A percentile compares a stretch with the other conserved stretches of the same genome.
Conservation (phyloP, 2,113 vertebrate genomes). For the Epinephelus fuscoguttatus region DNA sequence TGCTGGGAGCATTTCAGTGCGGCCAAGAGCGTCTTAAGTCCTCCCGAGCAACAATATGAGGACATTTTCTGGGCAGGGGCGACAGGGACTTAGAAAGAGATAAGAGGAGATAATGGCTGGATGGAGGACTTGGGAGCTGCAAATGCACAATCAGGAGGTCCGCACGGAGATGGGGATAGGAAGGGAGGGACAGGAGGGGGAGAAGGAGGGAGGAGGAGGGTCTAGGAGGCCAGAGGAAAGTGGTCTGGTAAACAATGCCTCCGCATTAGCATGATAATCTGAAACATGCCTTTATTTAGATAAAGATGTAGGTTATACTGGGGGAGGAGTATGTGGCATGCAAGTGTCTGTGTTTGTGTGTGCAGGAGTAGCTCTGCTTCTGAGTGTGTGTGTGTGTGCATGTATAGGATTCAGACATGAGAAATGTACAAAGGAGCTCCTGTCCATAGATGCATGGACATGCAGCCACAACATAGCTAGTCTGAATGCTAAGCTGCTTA, state of each 20-base stretch:
- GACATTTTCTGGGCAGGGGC: conserved; percentile 72
- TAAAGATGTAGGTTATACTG: conserved; percentile 75
- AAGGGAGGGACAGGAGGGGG: conserved; percentile 13
- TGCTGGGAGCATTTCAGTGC: conserved; percentile 76
- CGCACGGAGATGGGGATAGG: conserved; percentile 43
- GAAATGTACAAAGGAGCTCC: conserved; percentile 32
- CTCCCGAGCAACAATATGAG: conserved; percentile 77
- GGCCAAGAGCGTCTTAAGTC: conserved; percentile 82
- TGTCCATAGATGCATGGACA: conserved; percentile 16
- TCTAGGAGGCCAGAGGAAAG: conserved; percentile 66
- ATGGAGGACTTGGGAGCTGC: conserved; percentile 71
- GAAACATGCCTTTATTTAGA: conserved; percentile 75
- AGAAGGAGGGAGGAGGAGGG: conserved; percentile 50
- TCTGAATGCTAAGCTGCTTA: conserved; percentile 47
- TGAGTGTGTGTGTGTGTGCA: not conserved
- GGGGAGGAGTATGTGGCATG: conserved; percentile 48
- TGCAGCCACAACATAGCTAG: conserved; percentile 41
- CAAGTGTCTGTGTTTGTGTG: conserved; percentile 20
- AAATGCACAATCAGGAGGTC: conserved; percentile 75
- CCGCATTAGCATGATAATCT: conserved; percentile 76
- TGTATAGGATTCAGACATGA: conserved; percentile 4
- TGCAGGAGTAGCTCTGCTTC: not conserved
- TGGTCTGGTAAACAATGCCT: conserved; percentile 78
- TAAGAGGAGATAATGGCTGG: conserved; percentile 85
- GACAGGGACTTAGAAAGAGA: conserved; percentile 80